A percentile compares a stretch with the other conserved stretches of the same genome.
Evolutionary conservation across 2,888 invertebrate genomes (phyloP).

Genomic region (Tinea pellionella): DNA sequence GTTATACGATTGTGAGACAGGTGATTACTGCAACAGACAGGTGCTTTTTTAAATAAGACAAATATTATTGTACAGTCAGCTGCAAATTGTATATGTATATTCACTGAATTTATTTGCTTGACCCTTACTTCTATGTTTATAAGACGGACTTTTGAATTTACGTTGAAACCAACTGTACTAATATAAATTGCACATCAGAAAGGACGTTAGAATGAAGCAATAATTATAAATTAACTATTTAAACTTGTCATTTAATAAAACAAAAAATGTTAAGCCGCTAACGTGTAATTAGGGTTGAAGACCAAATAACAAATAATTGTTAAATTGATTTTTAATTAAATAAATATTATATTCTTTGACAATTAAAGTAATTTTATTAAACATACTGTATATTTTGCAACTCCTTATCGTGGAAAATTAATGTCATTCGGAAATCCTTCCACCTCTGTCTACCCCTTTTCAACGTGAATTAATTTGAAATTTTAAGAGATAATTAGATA

Average conservation of each 20-base stretch:
- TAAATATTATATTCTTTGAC: no score
- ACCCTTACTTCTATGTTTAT: no score
- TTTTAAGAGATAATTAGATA: no score
- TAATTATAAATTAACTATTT: constrained; percentile 9
- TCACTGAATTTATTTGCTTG: not conserved
- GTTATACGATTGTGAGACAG: not conserved
- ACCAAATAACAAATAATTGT: not conserved
- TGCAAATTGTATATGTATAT: not conserved
- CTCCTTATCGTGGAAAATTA: no score
- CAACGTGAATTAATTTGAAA: not conserved
- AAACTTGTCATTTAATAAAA: not conserved
- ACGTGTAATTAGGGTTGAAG: not conserved
- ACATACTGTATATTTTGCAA: no score
- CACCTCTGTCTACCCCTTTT: no score
- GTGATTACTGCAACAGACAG: constrained; percentile 7
- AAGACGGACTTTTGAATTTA: no score
- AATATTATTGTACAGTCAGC: constrained; percentile 7
- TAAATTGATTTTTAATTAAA: no score
- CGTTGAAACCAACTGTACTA: not conserved
- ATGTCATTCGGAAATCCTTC: no score
- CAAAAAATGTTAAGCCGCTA: not conserved
- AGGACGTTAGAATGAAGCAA: not conserved
- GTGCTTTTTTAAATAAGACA: constrained; percentile 11
- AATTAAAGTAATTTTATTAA: no score
- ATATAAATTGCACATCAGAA: not conserved